phyloP scores from a whole-genome alignment of 2,797 vertebrate genomes.

The Phrynocephalus vlangalii region DNA sequence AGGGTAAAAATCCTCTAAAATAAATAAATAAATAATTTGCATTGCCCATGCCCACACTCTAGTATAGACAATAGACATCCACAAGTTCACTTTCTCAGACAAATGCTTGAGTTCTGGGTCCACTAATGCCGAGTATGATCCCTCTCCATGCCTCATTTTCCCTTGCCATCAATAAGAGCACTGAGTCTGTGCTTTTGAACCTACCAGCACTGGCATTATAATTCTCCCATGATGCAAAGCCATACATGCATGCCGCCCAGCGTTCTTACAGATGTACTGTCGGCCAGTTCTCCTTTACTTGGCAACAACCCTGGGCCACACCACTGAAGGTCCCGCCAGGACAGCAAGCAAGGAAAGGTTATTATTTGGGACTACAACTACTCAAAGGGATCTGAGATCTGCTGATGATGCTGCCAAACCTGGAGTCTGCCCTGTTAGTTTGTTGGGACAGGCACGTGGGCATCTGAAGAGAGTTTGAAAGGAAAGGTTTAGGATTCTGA shows the following conservation, averaged over 20 bases:
- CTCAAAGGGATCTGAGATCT: no score
- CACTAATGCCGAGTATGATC: neutral
- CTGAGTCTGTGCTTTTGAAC: neutral
- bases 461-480: neutral
- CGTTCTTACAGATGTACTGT: neutral
- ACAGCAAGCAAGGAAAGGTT: no score
- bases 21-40: no score
- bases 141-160: neutral
- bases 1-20: no score
- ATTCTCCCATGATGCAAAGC: neutral
- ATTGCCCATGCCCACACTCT: neutral
- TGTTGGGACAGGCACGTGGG: neutral
- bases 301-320: neutral
- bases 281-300: neutral
- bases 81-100: neutral
- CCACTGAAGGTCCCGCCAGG: no score
- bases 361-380: no score
- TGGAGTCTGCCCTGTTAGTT: no score
- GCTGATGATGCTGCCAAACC: neutral
- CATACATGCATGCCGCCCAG: neutral
- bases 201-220: neutral
- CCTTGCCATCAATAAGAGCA: neutral
- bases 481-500: neutral
- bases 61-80: neutral
- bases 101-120: neutral